Evolutionary conservation across 1,140 invertebrate species (phyloP).

Genomic region (Propsilocerus akamusi): DNA sequence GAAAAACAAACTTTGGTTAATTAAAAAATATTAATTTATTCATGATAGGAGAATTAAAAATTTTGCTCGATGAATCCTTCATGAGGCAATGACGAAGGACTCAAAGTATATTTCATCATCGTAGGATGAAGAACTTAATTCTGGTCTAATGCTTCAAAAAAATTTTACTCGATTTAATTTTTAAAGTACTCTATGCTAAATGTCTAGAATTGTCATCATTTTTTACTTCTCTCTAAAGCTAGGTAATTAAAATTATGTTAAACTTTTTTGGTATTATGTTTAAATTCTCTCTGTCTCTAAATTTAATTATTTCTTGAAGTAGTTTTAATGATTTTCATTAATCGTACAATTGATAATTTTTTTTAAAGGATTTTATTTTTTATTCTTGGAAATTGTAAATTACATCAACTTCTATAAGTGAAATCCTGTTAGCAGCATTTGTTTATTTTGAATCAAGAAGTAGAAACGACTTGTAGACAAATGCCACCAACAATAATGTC

Average conservation of each 20-base stretch:
- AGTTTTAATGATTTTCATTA: background rate
- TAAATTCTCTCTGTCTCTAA: background rate
- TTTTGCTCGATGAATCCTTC: background rate
- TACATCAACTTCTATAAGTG: constrained; percentile 1
- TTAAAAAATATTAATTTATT: background rate
- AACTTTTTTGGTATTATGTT: background rate
- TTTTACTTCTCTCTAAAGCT: constrained; percentile 1
- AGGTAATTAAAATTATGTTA: background rate
- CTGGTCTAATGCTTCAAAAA: background rate
- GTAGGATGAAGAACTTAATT: background rate
- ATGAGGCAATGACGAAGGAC: background rate
- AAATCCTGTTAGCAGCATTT: background rate
- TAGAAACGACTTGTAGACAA: too few relatives aligned
- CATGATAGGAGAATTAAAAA: background rate
- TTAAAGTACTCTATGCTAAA: background rate
- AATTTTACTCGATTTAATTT: too few relatives aligned
- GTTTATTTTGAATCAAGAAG: background rate
- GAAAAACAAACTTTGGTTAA: background rate
- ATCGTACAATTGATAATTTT: background rate
- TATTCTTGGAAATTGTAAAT: background rate
- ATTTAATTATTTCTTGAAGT: background rate
- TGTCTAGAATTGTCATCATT: constrained; percentile 3
- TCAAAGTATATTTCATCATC: background rate
- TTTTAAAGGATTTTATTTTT: too few relatives aligned
- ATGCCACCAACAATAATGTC: too few relatives aligned